Percentiles rank a stretch among this genome's conserved stretches.
Evolutionary conservation across 2,113 vertebrate species (phyloP).

Genomic region (Tragelaphus buxtoni): DNA sequence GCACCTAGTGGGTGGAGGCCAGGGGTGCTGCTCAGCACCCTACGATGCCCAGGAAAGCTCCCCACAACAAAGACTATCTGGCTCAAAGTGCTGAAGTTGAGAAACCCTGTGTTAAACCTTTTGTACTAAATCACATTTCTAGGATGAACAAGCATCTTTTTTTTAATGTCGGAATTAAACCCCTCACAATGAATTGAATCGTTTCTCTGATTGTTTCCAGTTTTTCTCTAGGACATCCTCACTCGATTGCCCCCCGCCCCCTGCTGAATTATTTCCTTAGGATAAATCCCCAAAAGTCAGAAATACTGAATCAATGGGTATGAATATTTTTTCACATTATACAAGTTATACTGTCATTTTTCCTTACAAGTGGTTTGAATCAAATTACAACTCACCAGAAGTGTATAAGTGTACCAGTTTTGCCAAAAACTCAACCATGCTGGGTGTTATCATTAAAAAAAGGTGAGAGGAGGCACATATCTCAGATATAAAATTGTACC

Average conservation of each 20-base stretch:
- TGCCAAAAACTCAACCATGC: not conserved
- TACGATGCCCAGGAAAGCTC: not conserved
- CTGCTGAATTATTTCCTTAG: not conserved
- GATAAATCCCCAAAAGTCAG: not conserved
- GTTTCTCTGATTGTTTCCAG: not conserved
- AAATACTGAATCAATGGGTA: not conserved
- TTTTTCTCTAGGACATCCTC: constrained; percentile 2
- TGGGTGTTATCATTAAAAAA: not conserved
- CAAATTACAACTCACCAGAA: not conserved
- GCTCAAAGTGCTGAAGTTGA: not conserved
- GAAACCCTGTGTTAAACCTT: not conserved
- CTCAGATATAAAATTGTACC: not conserved
- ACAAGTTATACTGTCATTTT: not conserved
- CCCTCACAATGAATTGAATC: not conserved
- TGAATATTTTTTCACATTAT: not conserved
- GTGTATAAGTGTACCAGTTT: not conserved
- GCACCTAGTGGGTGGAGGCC: not conserved
- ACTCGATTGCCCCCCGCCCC: not conserved
- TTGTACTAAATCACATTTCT: not conserved
- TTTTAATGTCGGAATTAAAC: not conserved
- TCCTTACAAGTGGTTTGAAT: not conserved
- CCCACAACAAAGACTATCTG: not conserved
- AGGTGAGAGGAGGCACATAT: not conserved
- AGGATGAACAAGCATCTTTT: not conserved
- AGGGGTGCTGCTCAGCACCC: not conserved